Evolutionary conservation across 2,888 invertebrate species (phyloP).

Genomic region (Eustalomyia histrio): DNA sequence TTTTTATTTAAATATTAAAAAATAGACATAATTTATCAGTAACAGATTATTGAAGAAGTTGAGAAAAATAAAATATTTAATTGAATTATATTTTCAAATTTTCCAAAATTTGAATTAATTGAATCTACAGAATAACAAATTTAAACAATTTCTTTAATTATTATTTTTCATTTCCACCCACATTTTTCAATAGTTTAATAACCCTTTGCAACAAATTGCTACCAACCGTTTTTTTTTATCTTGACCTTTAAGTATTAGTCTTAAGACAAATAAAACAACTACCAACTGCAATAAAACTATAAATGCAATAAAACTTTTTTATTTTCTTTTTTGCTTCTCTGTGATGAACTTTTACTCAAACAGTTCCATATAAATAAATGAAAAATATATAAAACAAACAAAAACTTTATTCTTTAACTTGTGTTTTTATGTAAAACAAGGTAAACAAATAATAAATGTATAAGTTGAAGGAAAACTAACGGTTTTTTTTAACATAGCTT

Average conservation of each 20-base stretch:
- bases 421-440: conserved; percentile 30
- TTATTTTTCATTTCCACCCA: not conserved
- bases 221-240: not conserved
- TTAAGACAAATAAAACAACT: conserved; percentile 4
- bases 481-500: not conserved
- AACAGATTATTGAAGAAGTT: too few relatives aligned
- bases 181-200: not conserved
- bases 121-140: too few relatives aligned
- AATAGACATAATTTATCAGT: too few relatives aligned
- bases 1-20: too few relatives aligned
- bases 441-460: conserved; percentile 27
- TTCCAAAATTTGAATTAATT: too few relatives aligned
- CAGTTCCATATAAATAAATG: not conserved
- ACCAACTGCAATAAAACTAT: conserved; percentile 25
- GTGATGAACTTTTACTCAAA: not conserved
- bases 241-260: conserved; percentile 28
- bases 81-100: too few relatives aligned
- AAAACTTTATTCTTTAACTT: conserved; percentile 17
- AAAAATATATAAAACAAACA: not conserved
- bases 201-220: not conserved
- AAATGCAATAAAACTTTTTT: conserved; percentile 34
- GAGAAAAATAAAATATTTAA: too few relatives aligned
- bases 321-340: not conserved
- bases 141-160: too few relatives aligned
- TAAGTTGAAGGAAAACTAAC: conserved; percentile 14